Evolutionary conservation across 1,140 invertebrate species (phyloP).

Genomic region (Venustaconcha ellipsiformis): DNA sequence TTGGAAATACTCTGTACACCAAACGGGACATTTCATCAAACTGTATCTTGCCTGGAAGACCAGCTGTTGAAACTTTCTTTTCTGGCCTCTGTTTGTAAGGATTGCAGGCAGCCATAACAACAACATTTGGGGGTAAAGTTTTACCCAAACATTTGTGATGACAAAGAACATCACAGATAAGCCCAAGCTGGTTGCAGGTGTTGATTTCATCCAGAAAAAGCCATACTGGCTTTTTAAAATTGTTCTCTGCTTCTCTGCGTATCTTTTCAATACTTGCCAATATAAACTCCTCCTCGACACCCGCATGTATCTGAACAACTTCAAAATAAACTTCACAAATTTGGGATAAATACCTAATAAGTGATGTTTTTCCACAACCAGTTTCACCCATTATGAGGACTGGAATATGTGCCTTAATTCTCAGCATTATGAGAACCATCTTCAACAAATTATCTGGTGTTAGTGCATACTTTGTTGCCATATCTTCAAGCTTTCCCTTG

Average conservation of each 20-base stretch:
- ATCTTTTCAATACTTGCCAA: conserved; percentile 1
- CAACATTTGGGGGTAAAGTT: conserved; percentile 27
- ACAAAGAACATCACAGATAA: conserved; percentile 35
- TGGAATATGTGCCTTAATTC: conserved; percentile 43
- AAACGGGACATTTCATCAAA: conserved; percentile 28
- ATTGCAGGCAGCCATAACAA: conserved; percentile 41
- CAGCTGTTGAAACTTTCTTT: conserved; percentile 21
- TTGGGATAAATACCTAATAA: conserved; percentile 46
- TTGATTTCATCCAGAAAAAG: conserved; percentile 44
- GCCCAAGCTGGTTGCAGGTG: conserved; percentile 30
- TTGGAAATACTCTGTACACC: conserved; percentile 37
- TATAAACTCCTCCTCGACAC: conserved; percentile 10
- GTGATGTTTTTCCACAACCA: conserved; percentile 59
- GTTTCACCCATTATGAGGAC: conserved; percentile 63
- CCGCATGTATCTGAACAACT: conserved; percentile 38
- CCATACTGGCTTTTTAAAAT: conserved; percentile 10
- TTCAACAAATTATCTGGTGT: conserved; percentile 49
- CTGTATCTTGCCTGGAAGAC: conserved; percentile 25
- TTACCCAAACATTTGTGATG: conserved; percentile 25
- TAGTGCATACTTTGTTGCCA: conserved; percentile 34
- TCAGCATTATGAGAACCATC: conserved; percentile 43
- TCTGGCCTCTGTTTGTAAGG: conserved; percentile 33
- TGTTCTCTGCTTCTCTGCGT: not conserved
- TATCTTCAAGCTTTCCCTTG: not conserved
- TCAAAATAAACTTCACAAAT: conserved; percentile 27